Percentiles rank a stretch among this genome's conserved stretches.
Evolutionary conservation across 2,113 vertebrate genomes (phyloP).

Genomic region (Oncorhynchus gorbuscha): DNA sequence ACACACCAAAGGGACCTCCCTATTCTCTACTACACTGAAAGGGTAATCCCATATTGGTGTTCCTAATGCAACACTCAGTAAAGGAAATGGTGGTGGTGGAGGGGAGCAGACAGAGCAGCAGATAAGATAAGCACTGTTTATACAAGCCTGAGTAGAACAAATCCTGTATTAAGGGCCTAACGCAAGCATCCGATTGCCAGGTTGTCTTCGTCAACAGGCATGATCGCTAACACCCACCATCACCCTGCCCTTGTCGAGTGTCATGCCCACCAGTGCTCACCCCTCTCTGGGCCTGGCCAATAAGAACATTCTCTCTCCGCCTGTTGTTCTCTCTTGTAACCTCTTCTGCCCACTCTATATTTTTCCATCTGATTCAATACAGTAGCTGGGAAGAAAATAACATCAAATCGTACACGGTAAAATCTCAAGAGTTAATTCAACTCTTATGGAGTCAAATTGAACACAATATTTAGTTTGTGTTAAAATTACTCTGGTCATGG

Average conservation of each 20-base stretch:
- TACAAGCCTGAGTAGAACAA: background rate
- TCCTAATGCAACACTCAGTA: background rate
- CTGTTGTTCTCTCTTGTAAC: background rate
- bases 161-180: background rate
- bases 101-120: background rate
- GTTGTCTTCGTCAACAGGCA: constrained; percentile 23
- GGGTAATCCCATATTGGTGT: background rate
- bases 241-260: constrained; percentile 31
- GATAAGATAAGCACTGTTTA: constrained; percentile 8
- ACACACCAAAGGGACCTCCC: background rate
- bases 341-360: constrained; percentile 7
- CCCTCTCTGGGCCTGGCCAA: constrained; percentile 2
- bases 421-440: too few species aligned
- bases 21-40: background rate
- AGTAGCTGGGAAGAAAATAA: too few species aligned
- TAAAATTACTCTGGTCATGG: too few species aligned
- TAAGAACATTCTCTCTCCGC: constrained; percentile 13
- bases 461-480: too few species aligned
- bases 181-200: constrained; percentile 25
- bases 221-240: constrained; percentile 24
- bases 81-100: background rate
- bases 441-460: too few species aligned
- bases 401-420: too few species aligned
- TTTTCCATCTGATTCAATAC: background rate
- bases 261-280: constrained; percentile 8